Evolutionary conservation across 2,888 invertebrate genomes (phyloP).

Genomic region (Pristionchus entomophagus): DNA sequence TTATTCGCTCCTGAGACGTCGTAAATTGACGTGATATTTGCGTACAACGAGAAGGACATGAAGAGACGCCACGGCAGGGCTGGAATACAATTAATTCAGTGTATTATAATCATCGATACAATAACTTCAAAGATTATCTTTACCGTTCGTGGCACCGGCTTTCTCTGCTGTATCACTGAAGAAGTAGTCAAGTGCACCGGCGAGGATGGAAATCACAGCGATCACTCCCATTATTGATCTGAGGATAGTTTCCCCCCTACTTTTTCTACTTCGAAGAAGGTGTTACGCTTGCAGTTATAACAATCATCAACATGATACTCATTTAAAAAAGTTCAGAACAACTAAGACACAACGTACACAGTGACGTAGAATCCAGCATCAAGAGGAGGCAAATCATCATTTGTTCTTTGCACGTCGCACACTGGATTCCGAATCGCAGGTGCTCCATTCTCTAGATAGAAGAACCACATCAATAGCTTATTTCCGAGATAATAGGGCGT

Average conservation of each 20-base stretch:
- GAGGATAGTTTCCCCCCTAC: too few relatives aligned
- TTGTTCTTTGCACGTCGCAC: background rate
- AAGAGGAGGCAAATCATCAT: background rate
- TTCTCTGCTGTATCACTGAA: constrained; percentile 1
- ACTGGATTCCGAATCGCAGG: background rate
- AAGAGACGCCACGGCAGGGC: constrained; percentile 15
- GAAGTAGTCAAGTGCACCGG: constrained; percentile 25
- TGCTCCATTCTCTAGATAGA: background rate
- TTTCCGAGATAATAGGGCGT: too few relatives aligned
- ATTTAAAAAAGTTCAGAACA: background rate
- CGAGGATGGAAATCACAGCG: background rate
- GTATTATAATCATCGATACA: background rate
- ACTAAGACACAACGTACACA: background rate
- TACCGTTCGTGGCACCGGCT: background rate
- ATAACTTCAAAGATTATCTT: too few relatives aligned
- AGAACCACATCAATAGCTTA: too few relatives aligned
- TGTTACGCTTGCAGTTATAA: too few relatives aligned
- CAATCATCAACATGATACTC: background rate
- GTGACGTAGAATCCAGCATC: constrained; percentile 35
- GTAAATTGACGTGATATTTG: constrained; percentile 32
- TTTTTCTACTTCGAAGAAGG: too few relatives aligned
- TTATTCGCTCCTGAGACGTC: background rate
- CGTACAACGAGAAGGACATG: constrained; percentile 43
- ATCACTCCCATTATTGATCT: constrained; percentile 24
- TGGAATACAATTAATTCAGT: background rate